These are phyloP conservation scores for Spilosoma lubricipeda DNA, from an alignment of 2,888 invertebrate species.

Conservation along the genomic window DNA sequence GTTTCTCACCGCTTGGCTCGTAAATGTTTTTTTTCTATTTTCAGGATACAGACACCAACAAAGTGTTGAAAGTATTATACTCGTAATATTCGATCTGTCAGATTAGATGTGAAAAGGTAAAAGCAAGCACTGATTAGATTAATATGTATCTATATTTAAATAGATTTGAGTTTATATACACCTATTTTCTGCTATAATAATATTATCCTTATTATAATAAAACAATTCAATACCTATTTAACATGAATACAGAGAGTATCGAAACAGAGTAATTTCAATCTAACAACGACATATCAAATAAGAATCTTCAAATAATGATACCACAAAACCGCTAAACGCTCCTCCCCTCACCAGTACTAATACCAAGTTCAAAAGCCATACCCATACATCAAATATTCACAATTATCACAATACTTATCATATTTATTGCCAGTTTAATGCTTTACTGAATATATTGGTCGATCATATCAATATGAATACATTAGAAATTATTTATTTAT, in stretches of 20 bases:
- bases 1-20: too few species aligned
- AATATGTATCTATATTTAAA: too few species aligned
- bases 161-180: background rate
- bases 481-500: constrained; percentile 42
- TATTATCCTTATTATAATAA: background rate
- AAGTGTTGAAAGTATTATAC: too few species aligned
- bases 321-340: background rate
- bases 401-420: constrained; percentile 72
- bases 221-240: background rate
- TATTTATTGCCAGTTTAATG: constrained; percentile 59
- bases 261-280: background rate
- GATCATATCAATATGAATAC: constrained; percentile 59
- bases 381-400: constrained; percentile 54
- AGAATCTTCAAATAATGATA: background rate
- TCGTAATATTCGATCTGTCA: too few species aligned
- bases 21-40: too few species aligned
- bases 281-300: background rate
- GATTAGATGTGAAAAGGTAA: too few species aligned
- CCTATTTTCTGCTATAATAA: background rate
- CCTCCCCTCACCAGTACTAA: background rate
- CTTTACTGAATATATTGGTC: constrained; percentile 60
- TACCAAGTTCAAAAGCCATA: constrained; percentile 52
- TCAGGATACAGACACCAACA: too few species aligned
- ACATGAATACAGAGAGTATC: background rate
- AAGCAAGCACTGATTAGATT: too few species aligned